Conservation (phyloP, 2,888 invertebrate species). For the Suillia variegata region DNA sequence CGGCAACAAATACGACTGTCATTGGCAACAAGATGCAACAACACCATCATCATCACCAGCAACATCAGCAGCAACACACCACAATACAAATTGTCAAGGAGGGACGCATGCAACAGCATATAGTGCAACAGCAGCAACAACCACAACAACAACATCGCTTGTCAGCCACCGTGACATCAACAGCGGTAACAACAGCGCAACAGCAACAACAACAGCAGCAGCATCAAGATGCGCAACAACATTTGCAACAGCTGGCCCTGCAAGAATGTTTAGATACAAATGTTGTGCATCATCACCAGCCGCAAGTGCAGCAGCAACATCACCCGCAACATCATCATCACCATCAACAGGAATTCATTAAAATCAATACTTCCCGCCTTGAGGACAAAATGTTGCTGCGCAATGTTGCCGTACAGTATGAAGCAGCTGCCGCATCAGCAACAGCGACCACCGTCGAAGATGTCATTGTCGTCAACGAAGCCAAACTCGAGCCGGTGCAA, state of each 20-base stretch:
- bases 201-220: constrained; percentile 25
- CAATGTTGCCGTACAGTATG: constrained; percentile 54
- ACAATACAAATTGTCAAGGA: constrained; percentile 57
- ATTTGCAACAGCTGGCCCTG: constrained; percentile 32
- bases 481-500: background rate
- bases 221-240: constrained; percentile 27
- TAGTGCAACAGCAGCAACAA: constrained; percentile 27
- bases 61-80: constrained; percentile 38
- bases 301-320: background rate
- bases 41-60: constrained; percentile 27
- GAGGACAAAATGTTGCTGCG: constrained; percentile 51
- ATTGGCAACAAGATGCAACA: constrained; percentile 14
- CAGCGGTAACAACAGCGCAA: too few species aligned
- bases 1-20: constrained; percentile 32
- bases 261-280: constrained; percentile 35
- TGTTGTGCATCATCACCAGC: constrained; percentile 25
- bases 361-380: constrained; percentile 49
- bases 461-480: constrained; percentile 10
- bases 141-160: constrained; percentile 8
- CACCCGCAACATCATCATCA: constrained; percentile 32
- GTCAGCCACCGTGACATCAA: constrained; percentile 16
- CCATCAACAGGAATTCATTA: constrained; percentile 43
- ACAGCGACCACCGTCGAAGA: constrained; percentile 15
- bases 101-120: constrained; percentile 29
- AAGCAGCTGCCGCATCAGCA: constrained; percentile 37